Percentiles rank a stretch among this genome's conserved stretches.
These are phyloP conservation scores for Drosophila colorata DNA, from an alignment of 2,888 invertebrate species.

Conservation along the genomic window DNA sequence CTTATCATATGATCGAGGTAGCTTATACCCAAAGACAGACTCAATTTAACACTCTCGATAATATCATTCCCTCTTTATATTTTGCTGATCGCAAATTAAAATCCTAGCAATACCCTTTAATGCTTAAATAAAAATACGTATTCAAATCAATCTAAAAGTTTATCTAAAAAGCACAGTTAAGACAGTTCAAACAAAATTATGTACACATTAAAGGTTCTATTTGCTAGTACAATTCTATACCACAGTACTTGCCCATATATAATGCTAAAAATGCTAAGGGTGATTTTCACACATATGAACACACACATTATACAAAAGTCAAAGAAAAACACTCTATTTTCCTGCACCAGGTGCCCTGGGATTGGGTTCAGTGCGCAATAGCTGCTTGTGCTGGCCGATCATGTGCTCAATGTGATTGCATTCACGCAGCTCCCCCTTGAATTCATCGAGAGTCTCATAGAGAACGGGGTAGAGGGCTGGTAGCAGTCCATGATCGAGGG, in stretches of 20 bases:
- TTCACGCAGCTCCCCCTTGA: slow-evolving; percentile 83
- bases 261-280: neutral
- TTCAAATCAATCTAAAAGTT: neutral
- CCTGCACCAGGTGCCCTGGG: slow-evolving; percentile 75
- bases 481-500: slow-evolving; percentile 91
- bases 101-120: too few relatives aligned
- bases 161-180: neutral
- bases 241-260: neutral
- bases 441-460: slow-evolving; percentile 83
- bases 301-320: neutral
- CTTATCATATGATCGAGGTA: too few relatives aligned
- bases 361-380: slow-evolving; percentile 86
- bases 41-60: too few relatives aligned
- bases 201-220: neutral
- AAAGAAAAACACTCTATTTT: slow-evolving; percentile 28
- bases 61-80: too few relatives aligned
- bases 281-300: neutral
- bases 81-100: too few relatives aligned
- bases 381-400: slow-evolving; percentile 89
- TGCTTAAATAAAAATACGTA: too few relatives aligned
- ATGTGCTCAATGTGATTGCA: slow-evolving; percentile 88
- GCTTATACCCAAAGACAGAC: too few relatives aligned
- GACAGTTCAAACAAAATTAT: neutral
- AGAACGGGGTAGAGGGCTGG: slow-evolving; percentile 88
- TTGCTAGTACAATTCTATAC: neutral